phyloP scores from a whole-genome alignment of 2,113 vertebrate genomes.

The Bungarus multicinctus region DNA sequence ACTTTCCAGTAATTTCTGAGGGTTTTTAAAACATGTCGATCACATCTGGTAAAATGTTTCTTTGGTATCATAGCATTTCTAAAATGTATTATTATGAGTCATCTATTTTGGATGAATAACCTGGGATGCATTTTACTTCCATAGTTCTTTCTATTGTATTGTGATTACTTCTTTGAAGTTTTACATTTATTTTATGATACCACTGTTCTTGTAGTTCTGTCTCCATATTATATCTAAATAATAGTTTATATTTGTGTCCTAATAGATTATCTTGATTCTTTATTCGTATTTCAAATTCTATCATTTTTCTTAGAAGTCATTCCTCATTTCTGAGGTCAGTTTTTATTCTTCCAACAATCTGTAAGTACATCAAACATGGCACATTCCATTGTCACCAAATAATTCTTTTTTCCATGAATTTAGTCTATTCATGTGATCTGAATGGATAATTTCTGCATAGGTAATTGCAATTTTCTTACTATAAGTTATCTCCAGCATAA shows the following conservation, averaged over 20 bases:
- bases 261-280: background rate
- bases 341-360: background rate
- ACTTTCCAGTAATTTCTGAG: background rate
- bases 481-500: background rate
- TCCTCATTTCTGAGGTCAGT: background rate
- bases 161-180: background rate
- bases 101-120: background rate
- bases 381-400: background rate
- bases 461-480: background rate
- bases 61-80: background rate
- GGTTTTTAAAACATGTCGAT: background rate
- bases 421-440: background rate
- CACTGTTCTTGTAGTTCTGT: background rate
- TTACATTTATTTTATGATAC: background rate
- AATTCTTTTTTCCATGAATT: background rate
- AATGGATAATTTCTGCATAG: background rate
- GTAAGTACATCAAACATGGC: background rate
- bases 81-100: background rate
- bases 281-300: background rate
- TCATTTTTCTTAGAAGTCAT: background rate
- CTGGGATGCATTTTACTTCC: background rate
- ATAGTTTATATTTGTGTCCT: background rate
- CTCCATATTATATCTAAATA: background rate
- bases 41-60: background rate
- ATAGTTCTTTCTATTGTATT: background rate